Conservation (phyloP, 2,888 invertebrate species). For the Hypercompe scribonia region DNA sequence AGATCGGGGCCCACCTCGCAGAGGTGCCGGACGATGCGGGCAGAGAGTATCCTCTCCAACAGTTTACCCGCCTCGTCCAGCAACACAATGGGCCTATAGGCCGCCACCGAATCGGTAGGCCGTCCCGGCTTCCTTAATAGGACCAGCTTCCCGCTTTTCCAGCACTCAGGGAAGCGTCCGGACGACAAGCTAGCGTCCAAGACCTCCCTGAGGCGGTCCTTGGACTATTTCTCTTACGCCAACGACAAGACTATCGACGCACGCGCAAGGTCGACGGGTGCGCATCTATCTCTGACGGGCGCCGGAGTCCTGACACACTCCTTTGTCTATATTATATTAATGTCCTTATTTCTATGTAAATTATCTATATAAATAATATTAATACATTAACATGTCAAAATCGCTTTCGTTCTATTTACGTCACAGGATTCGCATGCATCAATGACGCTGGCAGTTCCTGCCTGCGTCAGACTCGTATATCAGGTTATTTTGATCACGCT, state of each 20-base stretch:
- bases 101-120: too few species aligned
- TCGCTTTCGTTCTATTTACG: conserved; percentile 73
- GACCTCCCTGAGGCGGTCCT: too few species aligned
- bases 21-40: too few species aligned
- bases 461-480: conserved; percentile 67
- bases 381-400: conserved; percentile 63
- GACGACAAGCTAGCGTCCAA: too few species aligned
- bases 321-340: conserved; percentile 52
- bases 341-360: conserved; percentile 48
- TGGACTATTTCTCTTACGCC: conserved; percentile 61
- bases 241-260: conserved; percentile 65
- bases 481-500: conserved; percentile 66
- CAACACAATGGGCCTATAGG: too few species aligned
- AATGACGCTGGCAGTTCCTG: conserved; percentile 70
- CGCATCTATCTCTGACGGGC: conserved; percentile 74
- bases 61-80: too few species aligned
- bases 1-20: too few species aligned
- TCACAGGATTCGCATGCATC: conserved; percentile 65
- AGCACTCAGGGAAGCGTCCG: too few species aligned
- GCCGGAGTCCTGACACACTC: conserved; percentile 64
- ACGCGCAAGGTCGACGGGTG: conserved; percentile 81
- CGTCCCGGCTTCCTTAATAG: too few species aligned
- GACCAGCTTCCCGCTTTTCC: too few species aligned
- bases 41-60: too few species aligned
- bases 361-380: conserved; percentile 46